Evolutionary conservation across 2,797 vertebrate species (phyloP), one percentile per base, ranked within the genome.

Genomic region (Miichthys miiuy): DNA sequence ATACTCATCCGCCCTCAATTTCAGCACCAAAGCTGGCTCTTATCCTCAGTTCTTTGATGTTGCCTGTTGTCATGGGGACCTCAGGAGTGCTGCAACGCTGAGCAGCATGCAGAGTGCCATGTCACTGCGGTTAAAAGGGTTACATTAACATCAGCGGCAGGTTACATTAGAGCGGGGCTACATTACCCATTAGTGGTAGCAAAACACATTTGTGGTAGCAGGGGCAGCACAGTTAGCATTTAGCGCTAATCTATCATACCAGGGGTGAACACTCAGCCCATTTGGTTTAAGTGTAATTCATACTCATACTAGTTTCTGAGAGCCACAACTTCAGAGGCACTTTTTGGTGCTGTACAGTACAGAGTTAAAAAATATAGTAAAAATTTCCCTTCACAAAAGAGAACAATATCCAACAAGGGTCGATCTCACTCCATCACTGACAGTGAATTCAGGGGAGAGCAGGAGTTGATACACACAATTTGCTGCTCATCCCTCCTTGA

Each of bases 121-220:
- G 87, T 83, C 88, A 86, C 67, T 46, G 85, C 30, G 42, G 88
- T 92, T 91, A 90, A 93, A 91, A 89, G 89, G 86, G 81, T 86
- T 83, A 83, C 84, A 91, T 89, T 88, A 89, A 88, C 89, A 87
- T 73, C 72, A 76, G 77, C 41, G 1, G 70, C 77, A 85, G 88
- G 87, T 88, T 89, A 89, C 81, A 85, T 88, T 87, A 89, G 84
- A 89, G 77, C 25, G 0, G 47, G 61, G 21, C 83, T 80, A 75
- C 68, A 77, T 88, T 90, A 84, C 81, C 86, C 81, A 91, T 91
- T 88, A 91, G 83, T 54, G 62, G 72, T 41, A 71, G 81, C 73
- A 89, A 84, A 91, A 86, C 83, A 81, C 82, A 88, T 89, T 90
- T 87, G 84, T 67, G 71, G 82, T 60, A 72, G 68, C 72, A 54